phyloP scores from a whole-genome alignment of 2,797 vertebrate genomes.

The Smutsia gigantea region DNA sequence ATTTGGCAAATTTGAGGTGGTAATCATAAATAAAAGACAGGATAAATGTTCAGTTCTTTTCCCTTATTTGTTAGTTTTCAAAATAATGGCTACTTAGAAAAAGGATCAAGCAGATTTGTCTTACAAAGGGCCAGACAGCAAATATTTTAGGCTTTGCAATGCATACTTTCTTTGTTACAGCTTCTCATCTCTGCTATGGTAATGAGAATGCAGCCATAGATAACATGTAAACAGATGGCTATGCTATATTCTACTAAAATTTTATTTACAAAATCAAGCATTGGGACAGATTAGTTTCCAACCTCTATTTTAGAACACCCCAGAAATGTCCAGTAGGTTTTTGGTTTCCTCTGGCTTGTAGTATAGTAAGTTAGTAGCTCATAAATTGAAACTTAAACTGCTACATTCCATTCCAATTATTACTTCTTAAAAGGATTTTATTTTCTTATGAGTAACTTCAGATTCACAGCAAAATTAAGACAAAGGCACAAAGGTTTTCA shows the following conservation, averaged over 20 bases:
- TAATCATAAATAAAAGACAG: not conserved
- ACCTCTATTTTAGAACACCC: not conserved
- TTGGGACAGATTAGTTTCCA: not conserved
- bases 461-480: not conserved
- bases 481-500: not conserved
- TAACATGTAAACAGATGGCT: not conserved
- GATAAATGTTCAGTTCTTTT: not conserved
- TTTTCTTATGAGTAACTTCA: not conserved
- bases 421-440: not conserved
- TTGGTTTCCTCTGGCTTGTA: not conserved
- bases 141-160: not conserved
- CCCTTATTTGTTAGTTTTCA: not conserved
- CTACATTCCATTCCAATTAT: not conserved
- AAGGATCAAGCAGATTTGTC: not conserved
- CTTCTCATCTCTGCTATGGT: not conserved
- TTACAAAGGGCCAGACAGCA: not conserved
- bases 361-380: not conserved
- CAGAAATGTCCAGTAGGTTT: not conserved
- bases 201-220: not conserved
- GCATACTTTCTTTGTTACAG: not conserved
- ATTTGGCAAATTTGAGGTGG: not conserved
- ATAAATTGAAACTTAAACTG: not conserved
- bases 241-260: not conserved
- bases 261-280: not conserved
- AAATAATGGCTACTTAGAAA: not conserved